Conservation (phyloP, 2,888 invertebrate species). For the Melanophora roralis region DNA sequence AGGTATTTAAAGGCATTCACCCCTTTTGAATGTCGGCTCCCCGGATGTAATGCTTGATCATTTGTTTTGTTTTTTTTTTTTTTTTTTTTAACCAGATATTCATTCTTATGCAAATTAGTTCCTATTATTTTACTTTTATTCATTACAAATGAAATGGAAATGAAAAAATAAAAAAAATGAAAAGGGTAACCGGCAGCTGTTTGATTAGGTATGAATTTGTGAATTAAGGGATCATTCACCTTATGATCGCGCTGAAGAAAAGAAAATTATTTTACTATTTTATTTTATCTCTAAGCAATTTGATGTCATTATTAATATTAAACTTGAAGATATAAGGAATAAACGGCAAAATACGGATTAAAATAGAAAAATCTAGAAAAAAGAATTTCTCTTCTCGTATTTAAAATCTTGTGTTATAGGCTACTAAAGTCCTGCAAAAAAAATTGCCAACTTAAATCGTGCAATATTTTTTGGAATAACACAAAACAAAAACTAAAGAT, state of each 20-base stretch:
- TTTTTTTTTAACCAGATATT: slow-evolving; percentile 45
- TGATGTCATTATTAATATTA: neutral
- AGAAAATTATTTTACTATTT: too few species aligned
- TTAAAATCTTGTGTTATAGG: too few species aligned
- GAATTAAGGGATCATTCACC: slow-evolving; percentile 53
- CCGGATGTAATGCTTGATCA: slow-evolving; percentile 1
- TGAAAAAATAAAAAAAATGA: neutral
- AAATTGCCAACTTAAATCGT: too few species aligned
- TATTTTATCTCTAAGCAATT: slow-evolving; percentile 8
- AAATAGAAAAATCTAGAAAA: neutral
- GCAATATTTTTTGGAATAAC: too few species aligned
- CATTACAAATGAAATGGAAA: slow-evolving; percentile 6
- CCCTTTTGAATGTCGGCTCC: slow-evolving; percentile 9
- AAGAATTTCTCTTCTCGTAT: neutral
- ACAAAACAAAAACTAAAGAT: too few species aligned
- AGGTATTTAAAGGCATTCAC: neutral
- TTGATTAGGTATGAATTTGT: slow-evolving; percentile 37
- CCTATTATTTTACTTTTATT: slow-evolving; percentile 52
- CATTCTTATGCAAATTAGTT: slow-evolving; percentile 59
- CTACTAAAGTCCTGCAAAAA: too few species aligned
- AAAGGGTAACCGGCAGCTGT: slow-evolving; percentile 40
- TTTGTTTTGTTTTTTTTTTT: neutral
- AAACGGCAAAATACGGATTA: neutral
- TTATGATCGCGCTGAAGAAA: slow-evolving; percentile 21
- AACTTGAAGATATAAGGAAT: neutral